phyloP scores from a whole-genome alignment of 2,113 vertebrate species.

The Cygnus atratus region DNA sequence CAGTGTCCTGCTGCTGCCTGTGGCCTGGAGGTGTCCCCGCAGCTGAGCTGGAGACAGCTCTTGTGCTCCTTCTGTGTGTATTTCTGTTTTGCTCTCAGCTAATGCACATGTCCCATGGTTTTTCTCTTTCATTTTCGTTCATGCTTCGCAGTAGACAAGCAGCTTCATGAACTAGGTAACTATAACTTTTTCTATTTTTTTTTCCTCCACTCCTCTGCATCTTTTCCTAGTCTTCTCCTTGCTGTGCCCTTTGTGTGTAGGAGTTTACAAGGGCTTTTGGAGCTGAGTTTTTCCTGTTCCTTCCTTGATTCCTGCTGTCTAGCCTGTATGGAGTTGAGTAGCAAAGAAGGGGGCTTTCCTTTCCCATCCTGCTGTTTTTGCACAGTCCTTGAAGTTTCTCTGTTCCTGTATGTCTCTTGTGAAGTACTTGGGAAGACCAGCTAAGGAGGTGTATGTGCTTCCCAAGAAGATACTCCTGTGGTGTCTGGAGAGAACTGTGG shows the following conservation, averaged over 20 bases:
- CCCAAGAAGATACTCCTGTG: neutral
- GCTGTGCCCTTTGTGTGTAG: accelerated
- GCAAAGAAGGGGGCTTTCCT: neutral
- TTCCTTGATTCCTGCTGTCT: neutral
- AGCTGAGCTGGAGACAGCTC: neutral
- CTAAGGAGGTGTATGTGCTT: accelerated
- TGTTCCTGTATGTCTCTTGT: neutral
- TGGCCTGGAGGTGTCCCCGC: neutral
- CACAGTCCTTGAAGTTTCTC: neutral
- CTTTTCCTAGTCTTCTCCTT: neutral
- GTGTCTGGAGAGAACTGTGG: neutral
- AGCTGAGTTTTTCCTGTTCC: neutral
- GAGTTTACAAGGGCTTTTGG: too few species aligned
- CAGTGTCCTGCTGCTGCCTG: neutral
- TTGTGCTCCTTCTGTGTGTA: neutral
- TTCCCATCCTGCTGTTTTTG: neutral
- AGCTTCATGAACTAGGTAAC: constrained; percentile 48
- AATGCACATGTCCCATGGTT: neutral
- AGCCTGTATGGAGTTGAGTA: neutral
- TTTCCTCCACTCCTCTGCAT: neutral
- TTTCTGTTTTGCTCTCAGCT: neutral
- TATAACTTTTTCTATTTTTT: neutral
- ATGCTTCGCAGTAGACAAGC: neutral
- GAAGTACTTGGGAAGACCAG: too few species aligned
- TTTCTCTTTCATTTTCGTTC: constrained; percentile 33